These are phyloP conservation scores for Drosophila teissieri DNA, from an alignment of 1,140 invertebrate species.

Conservation along the genomic window DNA sequence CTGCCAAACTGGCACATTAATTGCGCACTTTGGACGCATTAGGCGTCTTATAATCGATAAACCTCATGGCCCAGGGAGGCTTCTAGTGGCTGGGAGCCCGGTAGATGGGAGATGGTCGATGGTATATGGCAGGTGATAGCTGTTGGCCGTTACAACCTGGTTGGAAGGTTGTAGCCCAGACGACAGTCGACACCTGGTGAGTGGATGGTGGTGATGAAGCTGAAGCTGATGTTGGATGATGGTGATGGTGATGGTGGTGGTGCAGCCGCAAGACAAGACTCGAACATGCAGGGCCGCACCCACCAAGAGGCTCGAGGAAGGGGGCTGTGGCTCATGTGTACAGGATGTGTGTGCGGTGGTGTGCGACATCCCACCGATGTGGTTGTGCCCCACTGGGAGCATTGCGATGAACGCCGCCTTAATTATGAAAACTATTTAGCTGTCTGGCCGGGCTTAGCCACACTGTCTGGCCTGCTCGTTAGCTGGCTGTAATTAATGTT, in stretches of 20 bases:
- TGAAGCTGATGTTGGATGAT: too few relatives aligned
- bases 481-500: constrained; percentile 48
- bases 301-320: not conserved
- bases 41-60: constrained; percentile 75
- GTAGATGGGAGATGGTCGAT: not conserved
- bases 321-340: constrained; percentile 5
- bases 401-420: constrained; percentile 36
- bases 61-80: constrained; percentile 38
- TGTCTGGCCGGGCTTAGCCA: constrained; percentile 10
- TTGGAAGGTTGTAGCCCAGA: constrained; percentile 3
- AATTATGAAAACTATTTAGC: constrained; percentile 40
- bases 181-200: constrained; percentile 55
- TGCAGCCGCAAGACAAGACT: constrained; percentile 44
- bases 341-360: not conserved
- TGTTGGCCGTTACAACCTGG: not conserved
- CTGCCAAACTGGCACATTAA: constrained; percentile 65
- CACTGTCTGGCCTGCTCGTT: constrained; percentile 7
- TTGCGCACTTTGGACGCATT: constrained; percentile 62
- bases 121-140: not conserved
- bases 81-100: not conserved
- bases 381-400: constrained; percentile 27
- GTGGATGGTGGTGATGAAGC: not conserved
- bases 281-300: constrained; percentile 38
- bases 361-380: constrained; percentile 1
- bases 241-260: constrained; percentile 7